Evolutionary conservation across 2,113 vertebrate species (phyloP).

Genomic region (Alethe castanea): DNA sequence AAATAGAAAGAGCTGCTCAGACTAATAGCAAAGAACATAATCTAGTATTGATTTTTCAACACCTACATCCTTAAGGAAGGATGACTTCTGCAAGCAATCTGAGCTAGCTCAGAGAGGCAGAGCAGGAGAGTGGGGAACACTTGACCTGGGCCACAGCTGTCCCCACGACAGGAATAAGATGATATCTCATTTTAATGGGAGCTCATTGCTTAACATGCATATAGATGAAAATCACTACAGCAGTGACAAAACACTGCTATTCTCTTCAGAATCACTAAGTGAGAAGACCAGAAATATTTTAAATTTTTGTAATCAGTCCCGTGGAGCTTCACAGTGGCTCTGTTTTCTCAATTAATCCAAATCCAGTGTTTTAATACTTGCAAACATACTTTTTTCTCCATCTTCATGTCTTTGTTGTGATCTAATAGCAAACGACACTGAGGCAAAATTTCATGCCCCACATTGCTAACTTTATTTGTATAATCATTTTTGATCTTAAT

Average conservation of each 20-base stretch:
- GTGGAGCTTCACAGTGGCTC: not conserved
- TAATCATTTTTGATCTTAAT: not conserved
- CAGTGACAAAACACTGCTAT: not conserved
- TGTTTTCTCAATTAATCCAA: not conserved
- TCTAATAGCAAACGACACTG: not conserved
- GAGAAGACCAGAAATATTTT: not conserved
- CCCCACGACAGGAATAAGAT: not conserved
- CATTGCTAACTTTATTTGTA: not conserved
- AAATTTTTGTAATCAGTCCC: not conserved
- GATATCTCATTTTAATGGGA: not conserved
- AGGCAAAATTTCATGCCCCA: not conserved
- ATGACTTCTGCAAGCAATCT: not conserved
- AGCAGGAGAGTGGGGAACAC: accelerated
- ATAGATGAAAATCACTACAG: not conserved
- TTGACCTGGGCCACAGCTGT: not conserved
- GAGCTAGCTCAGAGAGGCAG: not conserved
- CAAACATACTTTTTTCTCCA: not conserved
- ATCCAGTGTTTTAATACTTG: not conserved
- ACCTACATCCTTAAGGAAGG: conserved; percentile 12
- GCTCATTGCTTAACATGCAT: not conserved
- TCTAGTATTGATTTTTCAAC: conserved; percentile 22
- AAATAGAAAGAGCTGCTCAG: conserved; percentile 1
- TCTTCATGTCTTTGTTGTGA: not conserved
- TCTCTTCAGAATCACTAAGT: not conserved
- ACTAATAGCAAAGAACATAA: conserved; percentile 41